These are phyloP conservation scores for Melospiza georgiana DNA, from an alignment of 2,113 vertebrate species.

Conservation along the genomic window DNA sequence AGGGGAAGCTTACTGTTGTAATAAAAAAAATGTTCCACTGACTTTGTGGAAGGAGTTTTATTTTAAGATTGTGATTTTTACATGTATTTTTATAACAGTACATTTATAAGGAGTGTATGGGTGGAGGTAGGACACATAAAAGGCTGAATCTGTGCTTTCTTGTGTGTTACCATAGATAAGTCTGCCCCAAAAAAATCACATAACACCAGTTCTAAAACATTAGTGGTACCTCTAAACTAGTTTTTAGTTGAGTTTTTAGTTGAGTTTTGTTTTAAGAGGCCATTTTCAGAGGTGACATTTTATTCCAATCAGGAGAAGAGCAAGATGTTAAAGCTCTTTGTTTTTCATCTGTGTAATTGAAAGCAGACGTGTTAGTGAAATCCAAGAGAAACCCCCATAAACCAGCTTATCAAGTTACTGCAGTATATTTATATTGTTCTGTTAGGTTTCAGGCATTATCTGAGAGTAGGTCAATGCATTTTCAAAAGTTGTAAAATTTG, in stretches of 20 bases:
- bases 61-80: conserved; percentile 63
- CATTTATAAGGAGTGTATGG: conserved; percentile 15
- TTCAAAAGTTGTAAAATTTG: not conserved
- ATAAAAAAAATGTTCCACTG: conserved; percentile 56
- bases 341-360: conserved; percentile 54
- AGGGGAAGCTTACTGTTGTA: conserved; percentile 23
- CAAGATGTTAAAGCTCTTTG: conserved; percentile 36
- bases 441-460: not conserved
- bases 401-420: conserved; percentile 45
- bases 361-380: conserved; percentile 40
- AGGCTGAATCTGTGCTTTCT: not conserved
- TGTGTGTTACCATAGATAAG: not conserved
- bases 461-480: not conserved
- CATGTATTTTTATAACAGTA: conserved; percentile 30
- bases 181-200: not conserved
- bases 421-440: not conserved
- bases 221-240: not conserved
- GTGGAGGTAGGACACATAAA: not conserved
- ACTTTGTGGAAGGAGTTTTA: conserved; percentile 57
- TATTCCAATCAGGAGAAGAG: conserved; percentile 18
- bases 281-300: not conserved
- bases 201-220: not conserved
- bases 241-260: not conserved
- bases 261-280: not conserved
- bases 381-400: conserved; percentile 36